phyloP scores from a whole-genome alignment of 30 jellyfish, hydroid and myxozoan genomes.

The Cassiopea andromeda region DNA sequence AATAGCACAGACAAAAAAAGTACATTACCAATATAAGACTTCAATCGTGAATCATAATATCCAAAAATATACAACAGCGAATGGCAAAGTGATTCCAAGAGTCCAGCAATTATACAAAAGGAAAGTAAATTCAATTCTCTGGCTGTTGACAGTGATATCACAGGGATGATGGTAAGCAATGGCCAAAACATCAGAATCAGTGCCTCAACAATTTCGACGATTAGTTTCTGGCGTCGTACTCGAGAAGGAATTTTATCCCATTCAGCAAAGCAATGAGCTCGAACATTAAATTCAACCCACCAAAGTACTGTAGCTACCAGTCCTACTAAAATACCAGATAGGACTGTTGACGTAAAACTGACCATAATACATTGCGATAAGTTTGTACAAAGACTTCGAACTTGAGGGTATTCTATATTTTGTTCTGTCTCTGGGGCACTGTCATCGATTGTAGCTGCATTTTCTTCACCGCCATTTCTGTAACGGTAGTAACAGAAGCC shows the following conservation, averaged over 20 bases:
- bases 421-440: neutral
- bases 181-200: neutral
- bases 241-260: neutral
- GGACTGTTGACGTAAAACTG: neutral
- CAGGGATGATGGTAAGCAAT: neutral
- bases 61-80: neutral
- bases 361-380: neutral
- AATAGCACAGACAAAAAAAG: neutral
- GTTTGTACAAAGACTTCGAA: neutral
- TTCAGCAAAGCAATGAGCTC: neutral
- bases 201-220: neutral
- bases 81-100: neutral
- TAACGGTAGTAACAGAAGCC: too few species aligned
- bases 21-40: neutral
- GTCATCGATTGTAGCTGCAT: too few species aligned
- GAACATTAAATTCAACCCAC: neutral
- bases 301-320: neutral
- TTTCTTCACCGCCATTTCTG: too few species aligned
- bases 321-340: neutral
- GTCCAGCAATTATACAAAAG: neutral
- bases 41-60: neutral
- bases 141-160: neutral
- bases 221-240: neutral
- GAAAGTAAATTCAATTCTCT: neutral
- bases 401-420: neutral